A percentile compares a stretch with the other conserved stretches of the same genome.
Conservation (phyloP, 2,888 invertebrate genomes). For the Cheilosia vulpina region DNA sequence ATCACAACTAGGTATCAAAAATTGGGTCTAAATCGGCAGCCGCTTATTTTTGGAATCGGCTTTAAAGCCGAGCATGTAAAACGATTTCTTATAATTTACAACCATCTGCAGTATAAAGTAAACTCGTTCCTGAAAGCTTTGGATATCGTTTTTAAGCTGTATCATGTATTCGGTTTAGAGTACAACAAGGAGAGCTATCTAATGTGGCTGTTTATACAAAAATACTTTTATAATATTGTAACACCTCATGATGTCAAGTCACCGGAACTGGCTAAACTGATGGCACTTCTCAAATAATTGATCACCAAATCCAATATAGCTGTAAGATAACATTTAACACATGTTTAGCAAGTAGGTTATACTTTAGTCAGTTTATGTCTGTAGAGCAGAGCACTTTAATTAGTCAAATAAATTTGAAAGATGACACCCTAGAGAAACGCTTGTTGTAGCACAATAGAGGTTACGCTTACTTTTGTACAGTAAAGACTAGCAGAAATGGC, state of each 20-base stretch:
- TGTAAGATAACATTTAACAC: background rate
- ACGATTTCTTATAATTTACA: conserved; percentile 2
- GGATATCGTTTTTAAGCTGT: conserved; percentile 13
- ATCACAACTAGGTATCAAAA: background rate
- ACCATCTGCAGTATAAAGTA: background rate
- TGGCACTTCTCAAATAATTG: background rate
- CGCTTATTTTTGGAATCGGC: conserved; percentile 11
- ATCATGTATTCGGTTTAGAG: conserved; percentile 9
- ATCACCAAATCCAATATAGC: background rate
- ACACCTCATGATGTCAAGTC: background rate
- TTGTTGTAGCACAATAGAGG: no score
- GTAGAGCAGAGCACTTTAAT: no score
- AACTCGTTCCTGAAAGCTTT: conserved; percentile 21
- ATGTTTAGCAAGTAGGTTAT: no score
- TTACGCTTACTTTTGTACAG: no score
- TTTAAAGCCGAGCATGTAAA: background rate
- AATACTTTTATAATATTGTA: conserved; percentile 14
- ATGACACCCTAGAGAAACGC: no score
- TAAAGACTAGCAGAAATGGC: no score
- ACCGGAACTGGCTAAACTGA: background rate
- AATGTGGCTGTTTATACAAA: conserved; percentile 24
- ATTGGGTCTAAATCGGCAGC: background rate
- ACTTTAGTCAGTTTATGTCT: no score
- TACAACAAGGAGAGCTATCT: conserved; percentile 2
- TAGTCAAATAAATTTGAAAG: no score